Evolutionary conservation across 1,140 invertebrate genomes (phyloP), one percentile per base, ranked within the genome.

Genomic region (Zaprionus ornatus): DNA sequence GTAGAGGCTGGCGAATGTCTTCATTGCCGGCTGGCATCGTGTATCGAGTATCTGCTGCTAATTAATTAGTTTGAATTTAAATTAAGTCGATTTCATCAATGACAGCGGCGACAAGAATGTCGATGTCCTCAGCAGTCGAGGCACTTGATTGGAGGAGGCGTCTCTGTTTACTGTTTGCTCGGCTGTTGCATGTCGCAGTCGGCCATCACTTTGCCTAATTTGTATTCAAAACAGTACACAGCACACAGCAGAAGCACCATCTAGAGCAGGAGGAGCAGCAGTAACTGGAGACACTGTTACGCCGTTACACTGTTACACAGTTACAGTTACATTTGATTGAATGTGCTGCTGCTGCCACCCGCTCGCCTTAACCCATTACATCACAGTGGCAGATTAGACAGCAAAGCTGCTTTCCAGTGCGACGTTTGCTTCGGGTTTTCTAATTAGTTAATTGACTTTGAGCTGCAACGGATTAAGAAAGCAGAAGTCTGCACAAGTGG

Each of bases 51-150:
- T 54, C 23, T 40, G 68, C 56, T 40, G 74, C 86, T 90, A 85
- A 90, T 90, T 90, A 90, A 90, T 90, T 90, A 90, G 79, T 90
- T 90, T 85, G 86, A 80, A 90, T 90, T 90, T 88, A 90, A 88
- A 88, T 90, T 82, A 88, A 88, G 78, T 79, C 78, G 62, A 65
- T 73, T 78, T 79, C 76, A 79, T 77, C 72, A 61, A 69, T 64
- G 67, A 76, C 59, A 71, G 72, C 74, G 74, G 52, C 74, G 74
- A 66, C 71, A 66, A 52, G 75, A 74, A 55, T 63, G 61, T 64
- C 72, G 74, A 60, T 60, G 76, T 77, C 57, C 50, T 56, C 57
- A 23, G 57, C 42, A 32, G 29, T 40, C 23, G n/a, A 56, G 21
- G 4, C n/a, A 40, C 62, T 57, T 82, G 80, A 78, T 84, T 85